These are phyloP conservation scores for Papilio polytes DNA, from an alignment of 1,140 invertebrate genomes.

Conservation along the genomic window DNA sequence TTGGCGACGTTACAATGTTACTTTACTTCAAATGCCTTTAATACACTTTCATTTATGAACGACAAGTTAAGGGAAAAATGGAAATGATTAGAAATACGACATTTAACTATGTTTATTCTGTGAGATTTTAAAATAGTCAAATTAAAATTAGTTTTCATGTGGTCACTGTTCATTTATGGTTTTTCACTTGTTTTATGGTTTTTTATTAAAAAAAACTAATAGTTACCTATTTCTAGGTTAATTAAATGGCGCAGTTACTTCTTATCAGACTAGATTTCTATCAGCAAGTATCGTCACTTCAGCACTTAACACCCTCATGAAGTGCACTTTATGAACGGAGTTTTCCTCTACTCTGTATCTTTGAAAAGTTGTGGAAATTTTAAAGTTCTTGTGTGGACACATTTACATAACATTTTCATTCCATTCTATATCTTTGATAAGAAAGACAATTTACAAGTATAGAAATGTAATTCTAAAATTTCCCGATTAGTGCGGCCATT, in stretches of 20 bases:
- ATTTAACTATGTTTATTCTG: too few relatives aligned
- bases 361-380: background rate
- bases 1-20: background rate
- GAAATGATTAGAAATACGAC: background rate
- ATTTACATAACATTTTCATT: conserved; percentile 18
- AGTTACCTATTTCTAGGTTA: background rate
- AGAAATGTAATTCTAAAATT: background rate
- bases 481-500: too few relatives aligned
- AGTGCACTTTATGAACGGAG: conserved; percentile 42
- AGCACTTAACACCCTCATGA: conserved; percentile 48
- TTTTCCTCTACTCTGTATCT: conserved; percentile 40
- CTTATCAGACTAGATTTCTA: conserved; percentile 42
- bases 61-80: background rate
- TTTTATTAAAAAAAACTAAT: background rate
- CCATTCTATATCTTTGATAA: too few relatives aligned
- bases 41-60: background rate
- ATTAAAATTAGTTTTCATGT: background rate
- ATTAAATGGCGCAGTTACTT: conserved; percentile 42
- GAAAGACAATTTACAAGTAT: too few relatives aligned
- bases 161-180: background rate
- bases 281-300: conserved; percentile 49
- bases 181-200: background rate
- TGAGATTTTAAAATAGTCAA: too few relatives aligned
- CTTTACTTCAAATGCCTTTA: too few relatives aligned
- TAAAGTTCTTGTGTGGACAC: conserved; percentile 10